Percentiles rank a stretch among this genome's conserved stretches.
Conservation (phyloP, 2,888 invertebrate genomes). For the Leucoma salicis region DNA sequence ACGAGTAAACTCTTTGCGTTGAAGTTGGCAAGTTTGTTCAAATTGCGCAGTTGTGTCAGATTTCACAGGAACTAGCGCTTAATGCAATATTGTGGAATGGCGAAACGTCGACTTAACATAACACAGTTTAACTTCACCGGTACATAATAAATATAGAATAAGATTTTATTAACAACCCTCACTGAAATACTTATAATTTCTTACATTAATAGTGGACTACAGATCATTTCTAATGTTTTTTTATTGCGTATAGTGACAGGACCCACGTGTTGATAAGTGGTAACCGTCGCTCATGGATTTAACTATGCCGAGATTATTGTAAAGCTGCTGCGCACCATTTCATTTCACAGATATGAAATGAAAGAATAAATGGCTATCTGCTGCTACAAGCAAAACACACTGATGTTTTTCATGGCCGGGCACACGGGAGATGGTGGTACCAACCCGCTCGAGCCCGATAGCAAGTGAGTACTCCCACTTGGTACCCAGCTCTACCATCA, state of each 20-base stretch:
- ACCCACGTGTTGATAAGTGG: too few relatives aligned
- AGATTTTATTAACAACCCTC: constrained; percentile 20
- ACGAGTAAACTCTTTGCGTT: constrained; percentile 46
- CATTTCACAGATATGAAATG: too few relatives aligned
- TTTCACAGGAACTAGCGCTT: constrained; percentile 60
- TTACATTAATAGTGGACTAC: not conserved
- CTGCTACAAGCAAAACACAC: too few relatives aligned
- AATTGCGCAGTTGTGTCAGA: constrained; percentile 63
- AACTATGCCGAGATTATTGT: too few relatives aligned
- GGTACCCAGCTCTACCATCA: too few relatives aligned
- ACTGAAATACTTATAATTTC: constrained; percentile 1
- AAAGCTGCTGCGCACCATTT: too few relatives aligned
- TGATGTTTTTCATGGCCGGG: too few relatives aligned
- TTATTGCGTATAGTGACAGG: constrained; percentile 7
- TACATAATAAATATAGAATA: constrained; percentile 46
- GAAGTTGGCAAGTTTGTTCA: constrained; percentile 62
- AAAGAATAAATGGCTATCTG: too few relatives aligned
- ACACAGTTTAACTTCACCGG: constrained; percentile 57
- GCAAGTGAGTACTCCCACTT: too few relatives aligned
- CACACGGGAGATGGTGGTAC: too few relatives aligned
- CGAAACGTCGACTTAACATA: constrained; percentile 66
- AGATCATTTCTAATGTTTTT: not conserved
- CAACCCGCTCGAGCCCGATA: too few relatives aligned
- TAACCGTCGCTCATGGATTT: too few relatives aligned
- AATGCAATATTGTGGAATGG: constrained; percentile 70